These are phyloP conservation scores for Zoanthus sansibaricus DNA, from an alignment of 92 coral and sea anemone species.

Conservation along the genomic window DNA sequence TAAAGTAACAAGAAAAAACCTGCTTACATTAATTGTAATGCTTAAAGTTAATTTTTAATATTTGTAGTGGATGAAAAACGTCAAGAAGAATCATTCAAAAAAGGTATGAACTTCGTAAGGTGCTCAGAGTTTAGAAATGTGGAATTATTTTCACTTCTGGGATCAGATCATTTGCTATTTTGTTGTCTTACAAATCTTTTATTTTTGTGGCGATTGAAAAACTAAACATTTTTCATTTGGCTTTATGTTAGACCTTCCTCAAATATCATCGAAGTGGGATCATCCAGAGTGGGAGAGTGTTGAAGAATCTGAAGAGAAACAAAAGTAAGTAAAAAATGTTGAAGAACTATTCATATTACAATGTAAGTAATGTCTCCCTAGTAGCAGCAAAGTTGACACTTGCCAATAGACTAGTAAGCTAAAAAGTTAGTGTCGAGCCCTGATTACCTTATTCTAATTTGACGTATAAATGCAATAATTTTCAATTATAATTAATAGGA, in stretches of 20 bases:
- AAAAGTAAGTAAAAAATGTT: slow-evolving; percentile 31
- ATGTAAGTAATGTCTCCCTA: too few species aligned
- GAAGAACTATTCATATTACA: not conserved
- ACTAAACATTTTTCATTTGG: not conserved
- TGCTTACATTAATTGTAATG: not conserved
- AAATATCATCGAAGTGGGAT: slow-evolving; percentile 97
- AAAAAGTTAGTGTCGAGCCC: too few species aligned
- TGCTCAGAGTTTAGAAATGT: not conserved
- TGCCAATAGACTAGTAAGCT: too few species aligned
- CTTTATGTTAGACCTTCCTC: slow-evolving; percentile 75
- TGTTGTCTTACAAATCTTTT: not conserved
- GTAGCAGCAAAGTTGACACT: too few species aligned
- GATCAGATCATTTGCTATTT: not conserved
- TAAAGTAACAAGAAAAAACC: not conserved
- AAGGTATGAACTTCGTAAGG: slow-evolving; percentile 35
- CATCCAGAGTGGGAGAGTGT: slow-evolving; percentile 93
- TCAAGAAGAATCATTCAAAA: slow-evolving; percentile 54
- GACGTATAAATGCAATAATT: too few species aligned
- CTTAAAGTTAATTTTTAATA: not conserved
- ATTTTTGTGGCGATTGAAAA: not conserved
- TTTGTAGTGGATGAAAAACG: slow-evolving; percentile 59
- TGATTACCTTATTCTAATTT: too few species aligned
- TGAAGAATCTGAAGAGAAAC: slow-evolving; percentile 61
- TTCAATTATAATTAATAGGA: too few species aligned
- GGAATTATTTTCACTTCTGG: not conserved